Base-by-base conservation (phyloP, 2,888 invertebrate genomes). In the Timandra comae region DNA sequence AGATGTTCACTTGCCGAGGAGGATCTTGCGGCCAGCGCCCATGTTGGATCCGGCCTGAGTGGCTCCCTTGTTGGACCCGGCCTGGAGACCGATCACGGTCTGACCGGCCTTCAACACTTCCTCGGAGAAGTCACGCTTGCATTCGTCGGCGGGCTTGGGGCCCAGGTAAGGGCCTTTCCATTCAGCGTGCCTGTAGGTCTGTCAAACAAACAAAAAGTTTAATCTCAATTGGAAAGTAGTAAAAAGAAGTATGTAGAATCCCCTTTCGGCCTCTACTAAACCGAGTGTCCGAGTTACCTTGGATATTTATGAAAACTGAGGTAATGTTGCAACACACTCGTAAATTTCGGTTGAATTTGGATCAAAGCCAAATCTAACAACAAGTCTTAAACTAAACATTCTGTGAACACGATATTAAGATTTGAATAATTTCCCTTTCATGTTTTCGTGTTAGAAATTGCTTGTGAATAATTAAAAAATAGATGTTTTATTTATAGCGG, bases 1-100 rank as follows among this genome's bases (percentile, higher is more conserved):
- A 33, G 39, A 38, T 38, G 56, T 65, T 90, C 90, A 96, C 91
- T 96, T 96, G 88, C 95, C 95, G 71, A 96, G 88, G 66, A 96
- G 89, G 85, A 96, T 96, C 79, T 96, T 95, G 70, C 96, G 93
- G 56, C 93, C 91, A 49, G 95, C 95, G 45, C 97, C 97, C 38
- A 97, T 88, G 80, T 94, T 97, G 74, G 91, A 91, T 13, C 98
- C 98, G 13, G 96, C 91, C 81, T 97, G 97, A 41, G 93, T 92
- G 56, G 97, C 97, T 25, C 97, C 98, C 85, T 97, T 96, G 91
- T 98, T 98, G 74, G 92, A 92, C 38, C 98, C 98, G 54, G 96
- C 97, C 80, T 98, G 98, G 30, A 98, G 92, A 61, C 97, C 97
- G 61, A 98, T 94, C 62, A 96, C 88, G 50, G 92, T 90, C 82